Evolutionary conservation across 2,888 invertebrate genomes (phyloP), one percentile per base, ranked within the genome.

Genomic region (Dromius quadrimaculatus): DNA sequence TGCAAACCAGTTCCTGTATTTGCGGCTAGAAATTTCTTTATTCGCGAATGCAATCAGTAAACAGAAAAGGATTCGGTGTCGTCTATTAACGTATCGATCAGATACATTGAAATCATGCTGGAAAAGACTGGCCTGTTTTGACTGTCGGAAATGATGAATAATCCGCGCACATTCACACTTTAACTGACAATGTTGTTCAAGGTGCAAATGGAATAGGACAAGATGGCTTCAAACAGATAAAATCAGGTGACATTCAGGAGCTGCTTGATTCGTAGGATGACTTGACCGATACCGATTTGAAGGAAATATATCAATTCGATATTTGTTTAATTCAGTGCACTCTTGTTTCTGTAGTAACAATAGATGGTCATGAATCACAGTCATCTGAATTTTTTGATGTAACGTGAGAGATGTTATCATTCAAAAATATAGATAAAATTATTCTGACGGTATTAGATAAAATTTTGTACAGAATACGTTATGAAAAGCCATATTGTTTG

Each of bases 151-250:
- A 32, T 32, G 32, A 32, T 32, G 32, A 32, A 32, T 5, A 32
- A 32, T 32, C 32, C 9, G 32, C 9, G 32, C 32, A 32, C 5
- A 32, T 32, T 32, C 32, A 32, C 5, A 32, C 32, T 32, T 32
- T 41, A 41, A 41, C 41, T 11, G 41, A 4, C 4, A 41, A 41
- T 41, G 11, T 41, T 41, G 41, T n/a, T 41, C 6, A 76, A 74
- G 74, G 75, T 43, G 74, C 74, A 50, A 76, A 72, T 74, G 75
- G 72, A 73, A 76, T 76, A 76, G 74, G 75, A 76, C 74, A 73
- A 75, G 72, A 76, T 76, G 75, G 74, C 43, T 75, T 74, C 63
- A 72, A 74, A 74, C 73, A 75, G 54, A n/a, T 65, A 54, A 72
- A 74, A 74, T 74, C 74, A 73, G 75, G 73, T 74, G 73, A 75